These are phyloP conservation scores for Pedetes capensis DNA, from an alignment of 2,113 vertebrate species.

Conservation along the genomic window DNA sequence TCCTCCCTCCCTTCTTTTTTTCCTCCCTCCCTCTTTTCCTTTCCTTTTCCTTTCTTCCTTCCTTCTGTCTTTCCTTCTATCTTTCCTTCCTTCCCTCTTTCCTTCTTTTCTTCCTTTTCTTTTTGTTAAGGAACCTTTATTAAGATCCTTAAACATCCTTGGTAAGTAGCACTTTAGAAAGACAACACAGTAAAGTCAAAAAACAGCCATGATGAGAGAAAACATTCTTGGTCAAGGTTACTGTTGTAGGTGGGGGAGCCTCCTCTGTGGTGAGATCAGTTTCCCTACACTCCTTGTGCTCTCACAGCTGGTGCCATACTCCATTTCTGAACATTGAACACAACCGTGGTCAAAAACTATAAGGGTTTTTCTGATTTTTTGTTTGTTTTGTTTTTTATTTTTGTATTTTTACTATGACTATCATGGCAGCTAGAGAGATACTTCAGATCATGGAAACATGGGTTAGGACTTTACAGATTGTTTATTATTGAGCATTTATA, in stretches of 20 bases:
- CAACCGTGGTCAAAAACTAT: background rate
- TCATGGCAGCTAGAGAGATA: background rate
- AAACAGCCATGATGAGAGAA: background rate
- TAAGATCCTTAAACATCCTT: background rate
- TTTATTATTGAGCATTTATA: background rate
- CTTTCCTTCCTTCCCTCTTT: too few species aligned
- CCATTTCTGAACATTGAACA: background rate
- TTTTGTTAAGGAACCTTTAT: background rate
- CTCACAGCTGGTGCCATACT: background rate
- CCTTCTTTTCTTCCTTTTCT: too few species aligned
- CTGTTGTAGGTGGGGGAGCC: background rate
- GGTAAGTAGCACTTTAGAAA: background rate
- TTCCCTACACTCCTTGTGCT: background rate
- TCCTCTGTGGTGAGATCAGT: background rate
- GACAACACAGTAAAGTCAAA: background rate
- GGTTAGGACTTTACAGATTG: background rate
- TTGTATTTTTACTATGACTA: background rate
- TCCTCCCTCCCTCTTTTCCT: too few species aligned
- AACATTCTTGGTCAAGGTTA: background rate
- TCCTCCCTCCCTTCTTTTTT: too few species aligned
- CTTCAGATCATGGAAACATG: background rate
- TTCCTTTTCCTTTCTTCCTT: too few species aligned
- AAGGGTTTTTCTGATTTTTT: too few species aligned
- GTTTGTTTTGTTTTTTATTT: background rate
- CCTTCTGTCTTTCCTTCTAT: too few species aligned